Base-by-base conservation (phyloP, 2,113 vertebrate genomes). In the Lamprotornis superbus region DNA sequence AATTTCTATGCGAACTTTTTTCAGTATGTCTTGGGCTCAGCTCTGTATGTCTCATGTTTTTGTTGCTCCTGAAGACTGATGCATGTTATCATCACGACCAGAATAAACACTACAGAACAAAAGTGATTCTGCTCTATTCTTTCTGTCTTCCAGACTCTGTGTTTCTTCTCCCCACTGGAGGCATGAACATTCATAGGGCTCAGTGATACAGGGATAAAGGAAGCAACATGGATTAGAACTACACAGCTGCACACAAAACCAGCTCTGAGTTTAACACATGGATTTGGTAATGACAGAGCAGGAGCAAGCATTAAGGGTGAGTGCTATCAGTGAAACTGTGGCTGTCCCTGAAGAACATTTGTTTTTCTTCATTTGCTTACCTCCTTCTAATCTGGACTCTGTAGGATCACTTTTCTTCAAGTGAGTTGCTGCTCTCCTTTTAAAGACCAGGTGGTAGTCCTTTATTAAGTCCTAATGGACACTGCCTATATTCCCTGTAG, bases 281-380 rank as follows among this genome's bases (percentile, higher is more conserved):
- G 23, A 86, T 52, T 33, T 56, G 14, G 5, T 64, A 69, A 76
- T 17, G 74, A 44, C 7, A 89, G 12, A 60, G 31, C 33, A 83
- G 40, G 20, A 92, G 12, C 12, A 83, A 83, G 71, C 11, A 56
- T 17, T 60, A 46, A 65, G 28, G 7, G 5, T 7, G 89, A 73
- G 28, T 0, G 0, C 27, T 74, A 12, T 30, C n/a, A 44, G 11
- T 35, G 10, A 76, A 91, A 56, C 46, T 19, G 21, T 3, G 2
- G 28, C 4, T 28, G 39, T 39, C 40, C 18, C 27, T 16, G 12
- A 86, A 71, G 4, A 37, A 9, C 22, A 25, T 7, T 20, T 68
- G 46, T 60, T 92, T 50, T 84, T 20, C 18, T 50, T 82, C 12
- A 20, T 83, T 78, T 85, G 35, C 13, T 76, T 71, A 47, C 10